These are phyloP conservation scores for Oreotrochilus melanogaster DNA, from an alignment of 2,113 vertebrate genomes.

Conservation along the genomic window DNA sequence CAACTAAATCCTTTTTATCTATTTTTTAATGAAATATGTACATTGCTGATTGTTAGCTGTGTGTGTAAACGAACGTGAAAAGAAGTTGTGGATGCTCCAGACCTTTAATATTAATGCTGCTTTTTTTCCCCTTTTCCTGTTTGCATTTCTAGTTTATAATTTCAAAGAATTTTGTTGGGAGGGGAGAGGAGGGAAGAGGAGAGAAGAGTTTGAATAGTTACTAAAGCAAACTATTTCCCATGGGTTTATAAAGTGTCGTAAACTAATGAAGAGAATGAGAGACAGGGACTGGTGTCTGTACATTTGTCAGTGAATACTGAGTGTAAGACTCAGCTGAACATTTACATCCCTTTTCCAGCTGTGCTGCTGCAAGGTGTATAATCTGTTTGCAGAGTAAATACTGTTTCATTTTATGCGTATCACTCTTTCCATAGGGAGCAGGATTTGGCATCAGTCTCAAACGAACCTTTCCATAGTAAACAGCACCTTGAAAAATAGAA, in stretches of 20 bases:
- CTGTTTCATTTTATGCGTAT: not conserved
- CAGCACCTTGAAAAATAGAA: not conserved
- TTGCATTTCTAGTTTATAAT: not conserved
- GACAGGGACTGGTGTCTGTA: not conserved
- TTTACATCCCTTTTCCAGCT: not conserved
- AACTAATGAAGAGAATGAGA: not conserved
- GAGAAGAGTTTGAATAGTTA: not conserved
- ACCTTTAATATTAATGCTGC: not conserved
- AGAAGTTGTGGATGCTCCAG: not conserved
- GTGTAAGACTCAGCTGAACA: not conserved
- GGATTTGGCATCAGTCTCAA: not conserved
- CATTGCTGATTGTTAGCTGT: not conserved
- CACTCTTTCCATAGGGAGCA: not conserved
- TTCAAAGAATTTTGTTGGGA: not conserved
- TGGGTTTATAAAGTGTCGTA: constrained; percentile 10
- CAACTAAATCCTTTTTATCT: constrained; percentile 29
- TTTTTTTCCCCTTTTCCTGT: constrained; percentile 6
- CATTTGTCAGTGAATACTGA: not conserved
- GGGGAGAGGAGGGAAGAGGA: not conserved
- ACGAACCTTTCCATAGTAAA: not conserved
- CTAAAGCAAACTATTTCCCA: not conserved
- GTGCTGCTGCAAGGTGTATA: not conserved
- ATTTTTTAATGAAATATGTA: constrained; percentile 19
- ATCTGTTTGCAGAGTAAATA: not conserved
- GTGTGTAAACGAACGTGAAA: not conserved